Conservation (phyloP, 64 coral and sea anemone genomes). For the Montipora sp. region DNA sequence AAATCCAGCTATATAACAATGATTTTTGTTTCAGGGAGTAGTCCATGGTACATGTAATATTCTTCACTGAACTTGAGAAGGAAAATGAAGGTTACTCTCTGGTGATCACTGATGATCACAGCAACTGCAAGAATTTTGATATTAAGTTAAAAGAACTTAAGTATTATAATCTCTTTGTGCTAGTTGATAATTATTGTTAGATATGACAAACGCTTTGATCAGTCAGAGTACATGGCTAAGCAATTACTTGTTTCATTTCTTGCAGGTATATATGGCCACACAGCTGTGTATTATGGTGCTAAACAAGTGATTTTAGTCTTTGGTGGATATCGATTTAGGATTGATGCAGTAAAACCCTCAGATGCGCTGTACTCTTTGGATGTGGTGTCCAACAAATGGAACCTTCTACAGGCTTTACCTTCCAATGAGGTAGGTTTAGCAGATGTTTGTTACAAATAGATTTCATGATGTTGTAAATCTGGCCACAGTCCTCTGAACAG, state of each 20-base stretch:
- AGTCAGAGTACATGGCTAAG: background rate
- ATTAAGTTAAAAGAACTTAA: too few relatives aligned
- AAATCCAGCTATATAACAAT: too few relatives aligned
- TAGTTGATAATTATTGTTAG: too few relatives aligned
- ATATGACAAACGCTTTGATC: too few relatives aligned
- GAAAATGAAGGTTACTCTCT: too few relatives aligned
- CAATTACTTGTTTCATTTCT: background rate
- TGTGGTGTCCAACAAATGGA: conserved; percentile 60
- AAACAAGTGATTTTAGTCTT: conserved; percentile 83
- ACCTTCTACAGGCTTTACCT: conserved; percentile 58
- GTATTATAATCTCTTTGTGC: too few relatives aligned
- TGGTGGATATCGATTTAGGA: conserved; percentile 78
- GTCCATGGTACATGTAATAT: too few relatives aligned
- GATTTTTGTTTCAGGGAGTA: too few relatives aligned
- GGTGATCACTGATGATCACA: too few relatives aligned
- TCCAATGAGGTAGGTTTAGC: conserved; percentile 55
- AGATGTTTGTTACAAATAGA: background rate
- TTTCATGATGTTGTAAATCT: background rate
- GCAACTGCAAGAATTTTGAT: too few relatives aligned
- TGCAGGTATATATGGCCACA: conserved; percentile 90
- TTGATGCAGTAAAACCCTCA: conserved; percentile 39
- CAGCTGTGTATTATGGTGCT: conserved; percentile 62
- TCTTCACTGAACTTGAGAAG: too few relatives aligned
- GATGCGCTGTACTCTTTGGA: conserved; percentile 72
- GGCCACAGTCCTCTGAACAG: too few relatives aligned